Evolutionary conservation across 2,113 vertebrate genomes (phyloP), one percentile per base, ranked within the genome.

Genomic region (Tauraco erythrolophus): DNA sequence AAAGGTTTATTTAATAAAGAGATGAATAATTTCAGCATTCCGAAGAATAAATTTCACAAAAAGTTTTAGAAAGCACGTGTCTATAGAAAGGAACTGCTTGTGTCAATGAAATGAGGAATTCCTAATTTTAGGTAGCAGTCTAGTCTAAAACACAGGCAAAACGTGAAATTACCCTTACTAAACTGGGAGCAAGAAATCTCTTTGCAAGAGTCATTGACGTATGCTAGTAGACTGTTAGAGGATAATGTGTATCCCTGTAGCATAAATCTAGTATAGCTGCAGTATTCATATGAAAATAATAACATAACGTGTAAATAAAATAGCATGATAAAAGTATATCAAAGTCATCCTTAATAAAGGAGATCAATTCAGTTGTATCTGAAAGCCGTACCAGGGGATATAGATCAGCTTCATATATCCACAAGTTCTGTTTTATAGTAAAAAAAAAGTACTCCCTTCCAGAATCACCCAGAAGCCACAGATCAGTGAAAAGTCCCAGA

Each of bases 371-470:
- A 53, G 2, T 71, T 51, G 15, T 61, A n/a, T 66, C 70, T 91
- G 33, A 86, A 66, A 91, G 24, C 16, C 19, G n/a, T 75, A 62
- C 4, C 8, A 68, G 24, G 43, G 37, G 6, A 45, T 37, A 56
- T 24, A 46, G 12, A 68, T 54, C 35, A 72, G 18, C 3, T 7
- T 64, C n/a, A 30, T 28, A n/a, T 22, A 72, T 3, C 17, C 7
- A 45, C 33, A 37, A 33, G 22, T 13, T n/a, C 12, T 86, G 19
- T 50, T 86, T 69, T 71, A 51, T 25, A 81, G 11, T 33, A 2
- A 61, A 39, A 78, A 69, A 27, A 2, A 0, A 5, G 5, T 10
- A 17, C 9, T 19, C 5, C 18, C 4, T 54, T 6, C 3, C 7
- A 41, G 62, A 84, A 80, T 43, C 25, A 58, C 14, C 11, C 39